Percentiles rank a stretch among this genome's conserved stretches.
phyloP scores from a whole-genome alignment of 2,797 vertebrate genomes.

The Pipistrellus pipistrellus region DNA sequence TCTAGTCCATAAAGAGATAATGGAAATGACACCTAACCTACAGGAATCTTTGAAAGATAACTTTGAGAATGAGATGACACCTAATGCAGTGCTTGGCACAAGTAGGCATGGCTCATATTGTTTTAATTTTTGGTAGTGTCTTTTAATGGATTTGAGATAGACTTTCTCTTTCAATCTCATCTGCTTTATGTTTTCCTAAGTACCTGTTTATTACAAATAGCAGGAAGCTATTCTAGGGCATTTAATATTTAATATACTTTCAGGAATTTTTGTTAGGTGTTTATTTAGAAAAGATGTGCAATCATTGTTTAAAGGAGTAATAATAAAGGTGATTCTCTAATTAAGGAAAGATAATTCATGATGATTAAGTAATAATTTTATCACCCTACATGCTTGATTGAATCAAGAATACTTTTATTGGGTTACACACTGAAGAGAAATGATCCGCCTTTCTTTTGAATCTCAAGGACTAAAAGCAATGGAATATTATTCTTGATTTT shows the following conservation, averaged over 20 bases:
- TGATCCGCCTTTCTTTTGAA: neutral
- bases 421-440: neutral
- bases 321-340: neutral
- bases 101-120: neutral
- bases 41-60: neutral
- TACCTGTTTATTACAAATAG: slow-evolving; percentile 57
- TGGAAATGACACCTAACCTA: neutral
- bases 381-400: neutral
- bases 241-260: neutral
- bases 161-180: slow-evolving; percentile 33
- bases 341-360: neutral
- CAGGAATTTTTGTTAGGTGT: slow-evolving; percentile 62
- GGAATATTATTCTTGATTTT: slow-evolving; percentile 32
- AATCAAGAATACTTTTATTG: slow-evolving; percentile 23
- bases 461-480: neutral
- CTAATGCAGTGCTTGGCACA: neutral
- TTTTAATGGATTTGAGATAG: slow-evolving; percentile 9
- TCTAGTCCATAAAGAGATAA: neutral
- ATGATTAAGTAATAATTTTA: neutral
- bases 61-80: neutral
- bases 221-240: slow-evolving; percentile 12
- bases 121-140: neutral
- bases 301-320: slow-evolving; percentile 11
- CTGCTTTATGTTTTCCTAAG: slow-evolving; percentile 51
- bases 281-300: slow-evolving; percentile 66